Evolutionary conservation across 2,113 vertebrate species (phyloP).

Genomic region (Mixornis gularis): DNA sequence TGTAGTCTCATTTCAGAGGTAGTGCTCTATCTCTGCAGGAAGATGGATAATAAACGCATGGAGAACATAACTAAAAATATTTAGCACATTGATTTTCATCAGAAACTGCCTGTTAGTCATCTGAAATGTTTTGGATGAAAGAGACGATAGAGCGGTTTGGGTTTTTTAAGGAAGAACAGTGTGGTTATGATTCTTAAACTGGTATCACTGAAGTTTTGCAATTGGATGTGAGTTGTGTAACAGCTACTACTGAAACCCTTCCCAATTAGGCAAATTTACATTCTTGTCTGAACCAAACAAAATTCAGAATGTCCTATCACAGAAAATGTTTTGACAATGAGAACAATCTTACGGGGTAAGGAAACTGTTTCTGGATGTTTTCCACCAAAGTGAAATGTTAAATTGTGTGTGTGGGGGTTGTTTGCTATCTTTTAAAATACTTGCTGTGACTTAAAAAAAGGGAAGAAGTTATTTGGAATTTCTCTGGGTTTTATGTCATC

Average conservation of each 20-base stretch:
- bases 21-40: background rate
- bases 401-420: background rate
- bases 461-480: background rate
- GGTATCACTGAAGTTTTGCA: background rate
- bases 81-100: background rate
- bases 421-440: background rate
- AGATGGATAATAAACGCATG: background rate
- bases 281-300: background rate
- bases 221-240: background rate
- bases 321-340: background rate
- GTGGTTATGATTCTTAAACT: background rate
- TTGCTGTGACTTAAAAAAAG: background rate
- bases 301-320: background rate
- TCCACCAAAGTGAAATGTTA: background rate
- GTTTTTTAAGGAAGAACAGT: background rate
- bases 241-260: background rate
- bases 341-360: background rate
- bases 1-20: background rate
- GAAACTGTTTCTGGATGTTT: background rate
- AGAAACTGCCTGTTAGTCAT: background rate
- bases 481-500: background rate
- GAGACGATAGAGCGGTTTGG: background rate
- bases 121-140: background rate
- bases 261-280: background rate
- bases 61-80: background rate